Percentiles rank a stretch among this genome's conserved stretches.
Evolutionary conservation across 2,113 vertebrate species (phyloP).

Genomic region (Todiramphus chloris): DNA sequence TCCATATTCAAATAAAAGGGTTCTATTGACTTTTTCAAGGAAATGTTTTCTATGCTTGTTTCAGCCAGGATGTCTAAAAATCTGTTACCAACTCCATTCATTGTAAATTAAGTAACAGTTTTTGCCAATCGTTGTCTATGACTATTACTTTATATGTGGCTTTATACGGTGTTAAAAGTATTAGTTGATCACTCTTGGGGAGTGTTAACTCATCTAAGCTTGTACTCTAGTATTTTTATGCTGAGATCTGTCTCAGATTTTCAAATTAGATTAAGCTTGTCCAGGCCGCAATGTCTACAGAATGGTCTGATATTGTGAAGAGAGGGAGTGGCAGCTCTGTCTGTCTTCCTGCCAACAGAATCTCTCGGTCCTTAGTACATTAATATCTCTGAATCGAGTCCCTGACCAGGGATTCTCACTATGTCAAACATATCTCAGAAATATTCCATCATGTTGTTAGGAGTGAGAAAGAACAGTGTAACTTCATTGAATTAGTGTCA

Average conservation of each 20-base stretch:
- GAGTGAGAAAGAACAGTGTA: not conserved
- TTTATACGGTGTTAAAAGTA: not conserved
- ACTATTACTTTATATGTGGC: not conserved
- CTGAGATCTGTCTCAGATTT: not conserved
- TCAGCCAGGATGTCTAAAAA: not conserved
- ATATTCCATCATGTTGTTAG: not conserved
- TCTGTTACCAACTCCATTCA: not conserved
- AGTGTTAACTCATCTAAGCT: not conserved
- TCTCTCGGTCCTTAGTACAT: not conserved
- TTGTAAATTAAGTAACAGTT: not conserved
- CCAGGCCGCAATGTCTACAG: not conserved
- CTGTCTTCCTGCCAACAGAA: not conserved
- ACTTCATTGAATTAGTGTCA: not conserved
- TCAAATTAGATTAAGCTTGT: not conserved
- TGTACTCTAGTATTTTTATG: not conserved
- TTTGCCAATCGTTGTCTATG: not conserved
- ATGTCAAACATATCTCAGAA: not conserved
- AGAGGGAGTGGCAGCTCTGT: not conserved
- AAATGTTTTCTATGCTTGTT: not conserved
- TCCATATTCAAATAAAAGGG: not conserved
- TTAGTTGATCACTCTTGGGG: not conserved
- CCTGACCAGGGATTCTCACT: not conserved
- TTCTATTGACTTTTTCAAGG: not conserved
- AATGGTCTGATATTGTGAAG: not conserved
- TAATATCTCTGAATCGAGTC: not conserved